Base-by-base conservation (phyloP, 2,888 invertebrate species). In the Luperina nickerlii region DNA sequence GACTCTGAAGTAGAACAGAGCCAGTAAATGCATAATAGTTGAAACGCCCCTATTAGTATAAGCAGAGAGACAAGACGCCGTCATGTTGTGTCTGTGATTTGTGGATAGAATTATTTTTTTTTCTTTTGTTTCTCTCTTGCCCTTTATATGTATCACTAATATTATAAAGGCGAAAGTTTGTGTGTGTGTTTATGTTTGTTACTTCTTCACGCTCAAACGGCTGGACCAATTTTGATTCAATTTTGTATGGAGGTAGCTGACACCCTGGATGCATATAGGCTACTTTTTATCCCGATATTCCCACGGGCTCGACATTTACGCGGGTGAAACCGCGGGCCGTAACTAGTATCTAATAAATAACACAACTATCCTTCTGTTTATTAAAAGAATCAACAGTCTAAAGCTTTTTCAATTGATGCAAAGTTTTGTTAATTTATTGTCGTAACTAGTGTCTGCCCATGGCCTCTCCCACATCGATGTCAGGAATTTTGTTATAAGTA, bases 1-100 rank as follows among this genome's bases (percentile, higher is more conserved):
- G 90, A 90, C 45, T 90, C 92, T 48, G 91, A 91, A 79, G 92
- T 93, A 90, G 92, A 95, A 81, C 91, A 93, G n/a, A 92, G 89
- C 79, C 87, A 91, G 68, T 93, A 81, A 89, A 83, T 66, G 7
- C 38, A 54, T 20, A 2, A 27, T 24, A 62, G 18, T 65, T 7
- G 24, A 45, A 15, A 32, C 0, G 2, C 3, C 24, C 6, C 8
- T 27, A 18, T 57, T 57, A n/a, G n/a, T 27, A 63, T 51, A 51
- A 51, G 20, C 51, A 51, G 8, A 51, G 18, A 8, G 54, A 60
- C 60, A 69, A 18, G 4, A 8, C n/a, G 60, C 13, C 1, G 1
- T 5, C 20, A 57, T 20, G 11, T 63, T 27, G 5, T 20, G 20
- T 73, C 38, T 54, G 42, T 8, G 11, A 38, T 57, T 38, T 42